Percentiles rank a stretch among this genome's conserved stretches.
Evolutionary conservation across 2,113 vertebrate species (phyloP).

Genomic region (Camelus dromedarius): DNA sequence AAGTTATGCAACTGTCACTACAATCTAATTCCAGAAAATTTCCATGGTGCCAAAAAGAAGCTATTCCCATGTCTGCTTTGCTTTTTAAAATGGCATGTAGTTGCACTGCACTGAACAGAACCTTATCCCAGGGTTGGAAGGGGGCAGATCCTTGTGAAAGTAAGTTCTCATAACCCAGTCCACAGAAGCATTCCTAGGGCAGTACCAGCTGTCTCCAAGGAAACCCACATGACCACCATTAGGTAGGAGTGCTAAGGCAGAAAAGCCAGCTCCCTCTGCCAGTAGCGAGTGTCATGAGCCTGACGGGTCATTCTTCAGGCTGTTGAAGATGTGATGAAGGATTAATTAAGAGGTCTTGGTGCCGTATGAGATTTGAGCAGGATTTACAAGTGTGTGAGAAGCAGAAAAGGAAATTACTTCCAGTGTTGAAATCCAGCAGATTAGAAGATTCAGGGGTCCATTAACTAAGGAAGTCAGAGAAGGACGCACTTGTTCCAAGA

Average conservation of each 20-base stretch:
- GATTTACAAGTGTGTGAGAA: not conserved
- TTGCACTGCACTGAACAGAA: not conserved
- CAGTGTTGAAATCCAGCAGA: not conserved
- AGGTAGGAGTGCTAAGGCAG: not conserved
- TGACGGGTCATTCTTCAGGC: not conserved
- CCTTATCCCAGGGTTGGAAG: not conserved
- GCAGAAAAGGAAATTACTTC: not conserved
- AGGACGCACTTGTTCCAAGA: not conserved
- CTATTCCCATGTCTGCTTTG: not conserved
- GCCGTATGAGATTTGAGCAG: not conserved
- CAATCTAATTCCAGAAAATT: too few species aligned
- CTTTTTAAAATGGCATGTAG: not conserved
- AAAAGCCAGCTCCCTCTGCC: not conserved
- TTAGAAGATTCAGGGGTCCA: not conserved
- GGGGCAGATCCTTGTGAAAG: not conserved
- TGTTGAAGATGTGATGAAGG: not conserved
- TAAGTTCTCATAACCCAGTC: not conserved
- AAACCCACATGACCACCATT: not conserved
- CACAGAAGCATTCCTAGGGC: not conserved
- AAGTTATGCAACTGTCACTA: too few species aligned
- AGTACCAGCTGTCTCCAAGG: not conserved
- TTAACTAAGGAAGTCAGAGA: not conserved
- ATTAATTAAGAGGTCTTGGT: constrained; percentile 16
- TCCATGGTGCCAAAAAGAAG: too few species aligned
- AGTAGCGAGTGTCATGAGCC: not conserved